Evolutionary conservation across 2,113 vertebrate species (phyloP), one percentile per base, ranked within the genome.

Genomic region (Rhea pennata): DNA sequence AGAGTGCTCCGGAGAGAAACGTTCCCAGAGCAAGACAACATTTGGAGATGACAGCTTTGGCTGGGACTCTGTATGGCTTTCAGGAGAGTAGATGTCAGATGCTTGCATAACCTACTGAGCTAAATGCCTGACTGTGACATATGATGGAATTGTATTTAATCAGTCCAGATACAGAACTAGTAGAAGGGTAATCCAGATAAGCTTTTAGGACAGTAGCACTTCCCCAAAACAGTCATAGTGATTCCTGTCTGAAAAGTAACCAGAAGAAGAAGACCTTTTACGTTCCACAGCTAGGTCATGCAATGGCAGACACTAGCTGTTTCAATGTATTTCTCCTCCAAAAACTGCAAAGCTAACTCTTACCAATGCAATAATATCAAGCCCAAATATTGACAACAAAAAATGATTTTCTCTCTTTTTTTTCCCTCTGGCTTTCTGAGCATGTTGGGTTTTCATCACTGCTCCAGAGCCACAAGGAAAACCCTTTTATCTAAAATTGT

Each of bases 251-350:
- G 83, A 93, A 80, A 86, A 83, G 79, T 36, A 75, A 84, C 66
- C 76, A 70, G 89, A 44, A 46, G 91, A 89, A 95, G 42, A 46
- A 87, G 39, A 87, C 17, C 14, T 93, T 93, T 92, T 85, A 61
- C 40, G 27, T 86, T 84, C 83, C 73, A 53, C 12, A 69, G 88
- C 59, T 84, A 16, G 0, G 0, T 39, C 42, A 31, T 48, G 46
- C 69, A 81, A 76, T 61, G 83, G 81, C 65, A 84, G 78, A 24
- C 19, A 44, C 48, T 72, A 84, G 53, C 80, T 93, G 42, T 93
- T 96, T 93, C 80, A 65, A 50, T 62, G 78, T 5, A 73, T 6
- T 5, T 6, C 6, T 94, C 54, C 83, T 96, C 90, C 92, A 92
- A 90, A 88, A 94, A 20, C 15, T 40, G 69, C 71, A 79, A 82